phyloP scores from a whole-genome alignment of 2,113 vertebrate genomes.

The Lonchura striata region DNA sequence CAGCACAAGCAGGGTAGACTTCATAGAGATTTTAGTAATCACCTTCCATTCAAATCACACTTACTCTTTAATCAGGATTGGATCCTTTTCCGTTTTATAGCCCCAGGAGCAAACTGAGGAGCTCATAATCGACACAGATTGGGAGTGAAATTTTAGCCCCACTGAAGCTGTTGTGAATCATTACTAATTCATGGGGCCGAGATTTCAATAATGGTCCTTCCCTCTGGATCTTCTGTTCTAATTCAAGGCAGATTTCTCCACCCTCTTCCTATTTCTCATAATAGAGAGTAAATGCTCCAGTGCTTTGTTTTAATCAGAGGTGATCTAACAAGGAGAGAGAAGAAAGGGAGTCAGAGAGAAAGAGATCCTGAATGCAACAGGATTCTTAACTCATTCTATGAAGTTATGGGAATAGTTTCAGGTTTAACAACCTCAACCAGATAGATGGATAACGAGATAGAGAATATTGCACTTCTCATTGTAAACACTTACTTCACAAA shows the following conservation, averaged over 20 bases:
- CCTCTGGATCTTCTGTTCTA: background rate
- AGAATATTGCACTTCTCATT: background rate
- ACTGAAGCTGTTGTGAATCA: background rate
- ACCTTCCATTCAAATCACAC: slow-evolving; percentile 52
- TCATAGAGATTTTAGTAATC: slow-evolving; percentile 35
- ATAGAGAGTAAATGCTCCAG: background rate
- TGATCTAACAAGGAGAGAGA: background rate
- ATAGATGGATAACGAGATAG: too few species aligned
- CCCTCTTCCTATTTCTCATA: background rate
- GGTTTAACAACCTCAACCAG: background rate
- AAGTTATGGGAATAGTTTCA: background rate
- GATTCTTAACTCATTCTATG: background rate
- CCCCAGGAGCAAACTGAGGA: background rate
- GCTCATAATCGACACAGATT: slow-evolving; percentile 9
- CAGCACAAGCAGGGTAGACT: background rate
- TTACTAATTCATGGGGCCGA: background rate
- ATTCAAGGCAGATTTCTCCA: background rate
- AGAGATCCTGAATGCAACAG: background rate
- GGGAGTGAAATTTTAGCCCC: slow-evolving; percentile 10
- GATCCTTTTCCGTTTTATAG: slow-evolving; percentile 19
- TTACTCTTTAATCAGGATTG: slow-evolving; percentile 1
- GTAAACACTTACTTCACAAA: background rate
- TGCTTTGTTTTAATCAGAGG: background rate
- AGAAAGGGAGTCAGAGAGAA: background rate
- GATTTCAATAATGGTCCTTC: background rate